Base-by-base conservation (phyloP, 2,888 invertebrate genomes). In the Plagodis dolabraria region DNA sequence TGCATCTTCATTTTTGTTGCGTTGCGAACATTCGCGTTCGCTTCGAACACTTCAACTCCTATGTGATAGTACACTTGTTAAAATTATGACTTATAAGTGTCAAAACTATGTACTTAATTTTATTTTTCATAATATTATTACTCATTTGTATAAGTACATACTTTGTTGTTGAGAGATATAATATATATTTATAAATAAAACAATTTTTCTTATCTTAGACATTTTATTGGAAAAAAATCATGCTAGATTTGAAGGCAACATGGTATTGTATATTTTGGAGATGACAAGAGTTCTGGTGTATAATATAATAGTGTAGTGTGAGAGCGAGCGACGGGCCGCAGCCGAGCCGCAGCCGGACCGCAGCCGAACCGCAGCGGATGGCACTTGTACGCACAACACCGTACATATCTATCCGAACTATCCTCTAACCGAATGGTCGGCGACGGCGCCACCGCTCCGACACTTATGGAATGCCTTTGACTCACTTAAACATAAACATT, bases 151-250 rank as follows among this genome's bases (percentile, higher is more conserved):
- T n/a, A n/a, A n/a, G n/a, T n/a, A n/a, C n/a, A n/a, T n/a, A n/a
- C n/a, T n/a, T n/a, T n/a, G n/a, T n/a, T n/a, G n/a, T n/a, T n/a
- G n/a, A n/a, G n/a, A n/a, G n/a, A n/a, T n/a, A n/a, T n/a, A n/a
- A n/a, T n/a, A n/a, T n/a, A 36, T 36, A 7, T 52, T 34, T 46
- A 63, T 56, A 82, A 88, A 87, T 87, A 82, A 88, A 88, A 88
- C 84, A 65, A 74, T 64, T 70, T 64, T 67, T 76, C 76, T 34
- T 83, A 86, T 88, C 89, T 92, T 89, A 91, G 89, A 87, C 87
- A 83, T 90, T 93, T 93, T 93, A 89, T 92, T 91, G 88, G 84
- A 91, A 93, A 92, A 90, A 92, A 91, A 89, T 89, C 88, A 88
- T 90, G 85, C 88, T 91, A 91, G 83, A 89, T 64, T 86, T 88